These are phyloP conservation scores for Ahaetulla prasina DNA, from an alignment of 2,113 vertebrate genomes.

Conservation along the genomic window DNA sequence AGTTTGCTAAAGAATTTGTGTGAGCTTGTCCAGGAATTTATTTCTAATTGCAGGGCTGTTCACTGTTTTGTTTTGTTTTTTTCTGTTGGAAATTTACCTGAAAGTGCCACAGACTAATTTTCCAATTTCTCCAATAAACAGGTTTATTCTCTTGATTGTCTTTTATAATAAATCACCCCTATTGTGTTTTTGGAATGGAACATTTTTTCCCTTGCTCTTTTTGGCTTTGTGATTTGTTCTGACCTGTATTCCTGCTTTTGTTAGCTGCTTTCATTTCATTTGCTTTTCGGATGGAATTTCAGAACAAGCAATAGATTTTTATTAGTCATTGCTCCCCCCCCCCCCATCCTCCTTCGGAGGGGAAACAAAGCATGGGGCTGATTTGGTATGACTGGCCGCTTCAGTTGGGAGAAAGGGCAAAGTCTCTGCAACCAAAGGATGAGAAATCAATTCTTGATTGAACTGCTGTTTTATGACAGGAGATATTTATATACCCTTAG, in stretches of 20 bases:
- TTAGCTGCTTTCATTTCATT: background rate
- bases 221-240: background rate
- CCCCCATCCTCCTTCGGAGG: no score
- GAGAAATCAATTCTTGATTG: background rate
- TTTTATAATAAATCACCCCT: background rate
- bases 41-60: background rate
- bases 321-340: no score
- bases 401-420: background rate
- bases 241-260: background rate
- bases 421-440: background rate
- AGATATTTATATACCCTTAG: background rate
- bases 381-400: background rate
- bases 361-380: background rate
- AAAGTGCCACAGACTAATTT: background rate
- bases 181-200: background rate
- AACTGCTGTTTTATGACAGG: background rate
- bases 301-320: background rate
- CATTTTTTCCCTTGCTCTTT: background rate
- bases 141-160: background rate
- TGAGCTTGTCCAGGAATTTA: background rate
- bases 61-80: slow-evolving; percentile 1
- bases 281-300: background rate
- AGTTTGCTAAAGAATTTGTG: background rate
- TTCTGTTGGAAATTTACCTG: background rate
- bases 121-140: background rate